Conservation (phyloP, 2,113 vertebrate species). For the Dicentrarchus labrax region DNA sequence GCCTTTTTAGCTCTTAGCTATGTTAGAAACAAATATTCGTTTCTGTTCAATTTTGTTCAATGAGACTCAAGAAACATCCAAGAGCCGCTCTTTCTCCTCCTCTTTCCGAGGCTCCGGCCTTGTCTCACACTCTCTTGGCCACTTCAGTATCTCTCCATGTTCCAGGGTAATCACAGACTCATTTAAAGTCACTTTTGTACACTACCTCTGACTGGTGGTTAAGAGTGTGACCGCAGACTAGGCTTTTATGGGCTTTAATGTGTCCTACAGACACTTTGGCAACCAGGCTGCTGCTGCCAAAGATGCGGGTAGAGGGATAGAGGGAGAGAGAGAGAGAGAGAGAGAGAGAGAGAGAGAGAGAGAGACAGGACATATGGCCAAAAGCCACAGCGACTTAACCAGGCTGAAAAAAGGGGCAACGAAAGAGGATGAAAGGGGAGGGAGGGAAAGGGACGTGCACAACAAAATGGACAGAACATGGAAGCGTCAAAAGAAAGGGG, state of each 20-base stretch:
- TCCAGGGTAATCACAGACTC: conserved; percentile 81
- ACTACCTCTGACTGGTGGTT: conserved; percentile 82
- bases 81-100: conserved; percentile 45
- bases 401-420: conserved; percentile 80
- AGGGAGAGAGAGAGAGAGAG: conserved; percentile 18
- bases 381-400: conserved; percentile 79
- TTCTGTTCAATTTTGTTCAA: conserved; percentile 66
- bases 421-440: conserved; percentile 78
- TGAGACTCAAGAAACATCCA: conserved; percentile 53
- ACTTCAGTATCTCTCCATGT: conserved; percentile 75
- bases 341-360: conserved; percentile 22
- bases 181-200: conserved; percentile 84
- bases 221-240: conserved; percentile 75
- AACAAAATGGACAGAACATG: conserved; percentile 79
- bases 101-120: conserved; percentile 57
- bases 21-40: conserved; percentile 69
- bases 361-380: conserved; percentile 65
- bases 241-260: conserved; percentile 84
- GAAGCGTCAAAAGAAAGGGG: conserved; percentile 76
- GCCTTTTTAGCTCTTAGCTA: conserved; percentile 57
- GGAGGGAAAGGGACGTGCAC: conserved; percentile 70
- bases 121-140: conserved; percentile 77
- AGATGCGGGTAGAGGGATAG: conserved; percentile 54
- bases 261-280: conserved; percentile 82
- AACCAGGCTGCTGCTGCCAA: conserved; percentile 69